Conservation (phyloP, 1,140 invertebrate species). For the Drosophila miranda region DNA sequence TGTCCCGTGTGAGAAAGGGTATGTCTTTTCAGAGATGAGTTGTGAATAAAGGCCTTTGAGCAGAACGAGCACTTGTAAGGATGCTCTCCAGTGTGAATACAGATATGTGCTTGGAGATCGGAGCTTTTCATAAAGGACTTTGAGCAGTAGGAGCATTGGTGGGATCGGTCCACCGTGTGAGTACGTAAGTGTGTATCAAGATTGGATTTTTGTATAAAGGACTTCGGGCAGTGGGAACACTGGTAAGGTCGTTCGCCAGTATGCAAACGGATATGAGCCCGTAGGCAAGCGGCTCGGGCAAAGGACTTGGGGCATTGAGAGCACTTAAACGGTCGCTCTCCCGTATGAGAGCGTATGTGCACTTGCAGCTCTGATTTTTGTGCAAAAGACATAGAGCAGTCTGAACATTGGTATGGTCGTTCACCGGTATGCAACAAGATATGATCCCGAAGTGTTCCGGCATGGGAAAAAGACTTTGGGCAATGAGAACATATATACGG, state of each 20-base stretch:
- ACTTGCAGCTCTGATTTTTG: not conserved
- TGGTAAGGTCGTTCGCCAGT: conserved; percentile 2
- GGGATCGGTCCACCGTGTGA: conserved; percentile 13
- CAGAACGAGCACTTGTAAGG: conserved; percentile 10
- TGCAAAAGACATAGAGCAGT: conserved; percentile 2
- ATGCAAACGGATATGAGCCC: conserved; percentile 4
- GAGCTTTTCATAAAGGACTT: not conserved
- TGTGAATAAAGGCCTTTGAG: conserved; percentile 5
- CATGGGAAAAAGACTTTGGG: not conserved
- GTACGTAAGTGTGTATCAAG: conserved; percentile 8
- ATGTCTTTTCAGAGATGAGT: too few species aligned
- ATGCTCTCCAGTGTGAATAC: not conserved
- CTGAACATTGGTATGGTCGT: too few species aligned
- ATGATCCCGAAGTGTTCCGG: too few species aligned
- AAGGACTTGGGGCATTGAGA: conserved; percentile 11
- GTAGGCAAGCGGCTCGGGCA: not conserved
- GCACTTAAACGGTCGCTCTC: conserved; percentile 5
- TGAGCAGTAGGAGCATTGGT: conserved; percentile 1
- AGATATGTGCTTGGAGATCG: not conserved
- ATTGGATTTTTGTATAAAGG: conserved; percentile 2
- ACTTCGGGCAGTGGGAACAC: conserved; percentile 4
- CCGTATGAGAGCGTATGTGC: not conserved
- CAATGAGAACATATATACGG: conserved; percentile 2
- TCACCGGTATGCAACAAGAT: conserved; percentile 11
- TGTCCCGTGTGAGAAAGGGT: conserved; percentile 11